A percentile compares a stretch with the other conserved stretches of the same genome.
Conservation (phyloP, 2,113 vertebrate species). For the Lonchura striata region DNA sequence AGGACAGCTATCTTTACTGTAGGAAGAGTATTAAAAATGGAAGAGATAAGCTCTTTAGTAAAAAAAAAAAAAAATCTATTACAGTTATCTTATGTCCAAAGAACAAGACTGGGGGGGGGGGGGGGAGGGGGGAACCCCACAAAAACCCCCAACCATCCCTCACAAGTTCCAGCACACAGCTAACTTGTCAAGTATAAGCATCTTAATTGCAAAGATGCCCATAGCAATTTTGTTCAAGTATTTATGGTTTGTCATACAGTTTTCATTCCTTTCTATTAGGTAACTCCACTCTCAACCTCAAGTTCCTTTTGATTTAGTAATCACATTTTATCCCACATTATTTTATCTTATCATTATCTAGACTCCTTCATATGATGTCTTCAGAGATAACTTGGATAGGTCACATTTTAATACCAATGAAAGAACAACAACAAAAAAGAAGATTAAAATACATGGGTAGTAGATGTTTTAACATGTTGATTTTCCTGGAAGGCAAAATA, state of each 20-base stretch:
- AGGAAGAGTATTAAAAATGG: slow-evolving; percentile 32
- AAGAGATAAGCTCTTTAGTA: neutral
- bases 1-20: neutral
- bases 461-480: neutral
- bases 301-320: neutral
- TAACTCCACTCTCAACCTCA: neutral
- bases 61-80: neutral
- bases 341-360: neutral
- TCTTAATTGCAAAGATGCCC: slow-evolving; percentile 8
- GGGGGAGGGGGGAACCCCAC: accelerated
- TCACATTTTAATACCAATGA: neutral
- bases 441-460: neutral
- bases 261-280: neutral
- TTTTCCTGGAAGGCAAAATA: neutral
- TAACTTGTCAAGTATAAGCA: slow-evolving; percentile 2
- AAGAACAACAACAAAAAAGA: neutral
- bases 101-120: neutral
- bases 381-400: neutral
- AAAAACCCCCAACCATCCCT: neutral
- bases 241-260: neutral
- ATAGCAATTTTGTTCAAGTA: neutral
- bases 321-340: neutral
- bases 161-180: neutral
- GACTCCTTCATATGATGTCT: neutral
- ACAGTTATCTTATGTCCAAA: neutral